phyloP scores from a whole-genome alignment of 2,797 vertebrate species.

The Pipistrellus nathusii region DNA sequence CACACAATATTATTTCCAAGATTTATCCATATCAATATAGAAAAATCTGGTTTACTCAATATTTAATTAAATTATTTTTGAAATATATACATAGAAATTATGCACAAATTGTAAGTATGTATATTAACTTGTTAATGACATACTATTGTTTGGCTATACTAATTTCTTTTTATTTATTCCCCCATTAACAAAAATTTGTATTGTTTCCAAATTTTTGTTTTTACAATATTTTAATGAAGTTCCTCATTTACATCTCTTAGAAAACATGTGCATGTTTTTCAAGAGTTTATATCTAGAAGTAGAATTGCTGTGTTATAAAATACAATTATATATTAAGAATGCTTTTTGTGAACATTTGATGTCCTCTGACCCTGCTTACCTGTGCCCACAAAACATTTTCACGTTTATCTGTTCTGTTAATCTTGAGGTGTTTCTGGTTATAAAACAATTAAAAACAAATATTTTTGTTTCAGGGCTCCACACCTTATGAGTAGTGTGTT shows the following conservation, averaged over 20 bases:
- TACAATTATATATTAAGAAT: background rate
- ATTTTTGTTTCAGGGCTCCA: background rate
- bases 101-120: background rate
- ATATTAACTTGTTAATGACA: background rate
- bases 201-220: background rate
- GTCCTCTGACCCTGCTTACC: background rate
- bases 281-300: background rate
- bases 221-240: background rate
- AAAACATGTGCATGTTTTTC: background rate
- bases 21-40: background rate
- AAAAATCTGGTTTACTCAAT: background rate
- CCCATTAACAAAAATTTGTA: background rate
- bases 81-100: slow-evolving; percentile 1
- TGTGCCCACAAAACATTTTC: background rate
- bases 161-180: background rate
- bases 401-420: background rate
- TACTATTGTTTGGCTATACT: background rate
- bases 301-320: background rate
- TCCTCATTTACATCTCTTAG: background rate
- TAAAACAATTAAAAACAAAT: background rate
- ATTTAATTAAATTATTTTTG: slow-evolving; percentile 18
- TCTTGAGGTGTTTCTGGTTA: background rate
- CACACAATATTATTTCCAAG: background rate
- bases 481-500: background rate
- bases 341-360: background rate